Evolutionary conservation across 2,797 vertebrate species (phyloP), one percentile per base, ranked within the genome.

Genomic region (Hylomyscus alleni): DNA sequence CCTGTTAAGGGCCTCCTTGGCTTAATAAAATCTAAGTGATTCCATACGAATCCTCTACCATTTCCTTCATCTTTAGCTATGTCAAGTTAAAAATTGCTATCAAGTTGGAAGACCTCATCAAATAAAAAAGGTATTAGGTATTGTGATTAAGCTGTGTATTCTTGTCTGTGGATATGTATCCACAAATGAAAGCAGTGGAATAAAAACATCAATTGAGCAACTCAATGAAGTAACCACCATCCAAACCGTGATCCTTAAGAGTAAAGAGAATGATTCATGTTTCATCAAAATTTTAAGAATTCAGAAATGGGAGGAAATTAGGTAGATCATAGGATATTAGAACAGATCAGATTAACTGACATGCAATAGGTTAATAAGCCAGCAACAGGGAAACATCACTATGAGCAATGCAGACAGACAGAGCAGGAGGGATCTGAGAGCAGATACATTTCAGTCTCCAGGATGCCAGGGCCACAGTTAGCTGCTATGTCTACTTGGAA

Each of bases 11-110:
- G 96, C 60, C 84, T 95, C 93, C 89, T 96, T 97, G 56, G 80
- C 86, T 96, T 96, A 95, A 94, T 86, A 95, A 96, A 96, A 97
- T 84, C 86, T 84, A 94, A 95, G 73, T 95, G 69, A 87, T 89
- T 97, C 50, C 86, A 96, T 96, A 95, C 90, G 81, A 97, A 97
- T 95, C 62, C 80, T 95, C 95, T 97, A 60, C 95, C 96, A 97
- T 96, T 97, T 97, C 97, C 83, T 97, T 97, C 89, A 97, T 98
- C 92, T 94, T 73, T 8, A 97, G 93, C 83, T 95, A 85, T 97
- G 92, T 37, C 93, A 98, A 97, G 94, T 97, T 96, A 90, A 77
- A 94, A 97, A 65, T 37, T 97, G 29, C 92, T 94, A 98, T 76
- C 89, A 90, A 97, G 58, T 95, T 90, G 95, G 97, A 98, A 97